Evolutionary conservation across 2,113 vertebrate species (phyloP), one percentile per base, ranked within the genome.

Genomic region (Gallinago undulata): DNA sequence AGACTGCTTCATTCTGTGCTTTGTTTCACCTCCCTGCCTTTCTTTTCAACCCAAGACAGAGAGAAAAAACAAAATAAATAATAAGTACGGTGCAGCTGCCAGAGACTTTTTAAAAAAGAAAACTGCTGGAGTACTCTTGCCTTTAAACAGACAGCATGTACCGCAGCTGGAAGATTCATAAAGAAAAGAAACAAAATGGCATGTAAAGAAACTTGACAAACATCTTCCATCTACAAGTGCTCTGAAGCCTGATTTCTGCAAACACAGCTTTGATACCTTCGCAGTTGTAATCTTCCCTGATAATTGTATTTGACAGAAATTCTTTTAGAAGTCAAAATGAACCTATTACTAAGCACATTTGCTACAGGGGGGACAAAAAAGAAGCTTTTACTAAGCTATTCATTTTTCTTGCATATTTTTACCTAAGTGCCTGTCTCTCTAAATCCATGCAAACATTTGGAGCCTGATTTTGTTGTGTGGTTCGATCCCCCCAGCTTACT

Each of bases 241-340:
- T 94, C 84, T 68, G 50, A 93, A 84, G 57, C 22, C 68, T 3
- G 1, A 76, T 92, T 95, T 75, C 69, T 81, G 57, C 76, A 76
- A 96, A 89, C 13, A 17, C 0, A 47, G 41, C 91, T 96, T 94
- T 94, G 84, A 96, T 94, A 92, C 41, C n/a, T 35, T 64, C 9
- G 2, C 66, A 69, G 35, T 10, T 55, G 41, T 30, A 62, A 66
- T 55, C 76, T 90, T 93, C 28, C 27, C 77, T 47, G 51, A 62
- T 94, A 94, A 92, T 43, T 73, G 8, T 23, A 51, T 92, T 89
- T 94, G 89, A 89, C 74, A 94, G 59, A 91, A 93, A 82, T 89
- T 72, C 51, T 59, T 92, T 95, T 28, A 89, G 37, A 89, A 92
- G 57, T 73, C 53, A 90, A 83, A 91, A 91, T 33, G 57, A 92